Conservation (phyloP, 2,797 vertebrate genomes). For the Pseudochromis fuscus region DNA sequence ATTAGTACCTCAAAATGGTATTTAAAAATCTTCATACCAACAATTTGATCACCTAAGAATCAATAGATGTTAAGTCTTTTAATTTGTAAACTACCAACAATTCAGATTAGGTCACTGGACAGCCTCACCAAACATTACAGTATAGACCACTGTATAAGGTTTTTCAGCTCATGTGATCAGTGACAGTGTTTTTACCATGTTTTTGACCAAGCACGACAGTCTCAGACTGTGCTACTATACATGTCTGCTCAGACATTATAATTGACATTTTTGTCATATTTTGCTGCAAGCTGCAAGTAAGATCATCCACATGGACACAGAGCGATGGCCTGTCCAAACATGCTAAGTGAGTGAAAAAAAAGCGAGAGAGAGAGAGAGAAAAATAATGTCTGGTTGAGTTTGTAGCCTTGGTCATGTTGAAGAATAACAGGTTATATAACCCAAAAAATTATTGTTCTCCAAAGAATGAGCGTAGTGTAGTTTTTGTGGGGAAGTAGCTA, state of each 20-base stretch:
- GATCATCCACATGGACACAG: slow-evolving; percentile 42
- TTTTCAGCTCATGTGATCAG: neutral
- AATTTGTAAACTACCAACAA: neutral
- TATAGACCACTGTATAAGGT: too few species aligned
- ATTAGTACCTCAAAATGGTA: neutral
- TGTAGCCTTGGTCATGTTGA: neutral
- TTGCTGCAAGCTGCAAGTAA: slow-evolving; percentile 29
- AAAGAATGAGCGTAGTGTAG: slow-evolving; percentile 9
- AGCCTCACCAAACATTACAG: slow-evolving; percentile 6
- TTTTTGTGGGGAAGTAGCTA: slow-evolving; percentile 23
- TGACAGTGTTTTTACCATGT: slow-evolving; percentile 9
- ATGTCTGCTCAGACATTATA: slow-evolving; percentile 48
- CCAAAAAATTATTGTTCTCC: slow-evolving; percentile 18
- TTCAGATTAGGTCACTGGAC: neutral
- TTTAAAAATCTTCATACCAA: neutral
- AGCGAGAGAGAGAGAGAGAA: neutral
- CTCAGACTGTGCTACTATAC: slow-evolving; percentile 5
- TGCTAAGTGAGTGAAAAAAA: slow-evolving; percentile 18
- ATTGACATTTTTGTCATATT: slow-evolving; percentile 55
- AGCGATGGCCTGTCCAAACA: slow-evolving; percentile 60
- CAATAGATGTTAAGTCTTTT: neutral
- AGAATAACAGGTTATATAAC: slow-evolving; percentile 17
- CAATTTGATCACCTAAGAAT: neutral
- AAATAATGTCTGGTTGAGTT: neutral
- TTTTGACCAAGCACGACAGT: neutral